Base-by-base conservation (phyloP, 2,113 vertebrate species). In the Bos javanicus region DNA sequence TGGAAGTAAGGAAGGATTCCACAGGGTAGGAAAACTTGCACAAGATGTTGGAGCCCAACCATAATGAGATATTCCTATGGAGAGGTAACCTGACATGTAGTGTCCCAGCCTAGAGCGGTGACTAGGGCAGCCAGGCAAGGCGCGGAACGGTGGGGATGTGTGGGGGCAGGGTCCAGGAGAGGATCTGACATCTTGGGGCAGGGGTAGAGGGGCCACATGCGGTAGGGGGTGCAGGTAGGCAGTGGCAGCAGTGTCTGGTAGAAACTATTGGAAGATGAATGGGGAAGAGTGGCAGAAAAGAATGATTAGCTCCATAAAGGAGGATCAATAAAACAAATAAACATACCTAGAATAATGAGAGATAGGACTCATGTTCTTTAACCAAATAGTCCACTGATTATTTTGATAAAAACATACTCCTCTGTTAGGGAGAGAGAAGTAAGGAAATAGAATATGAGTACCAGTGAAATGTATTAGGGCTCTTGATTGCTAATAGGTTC, bases 101-200 rank as follows among this genome's bases (percentile, higher is more conserved):
- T 78, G 13, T 50, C 46, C 87, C 3, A 88, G 36, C 52, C 52
- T 74, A 15, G 59, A 7, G 25, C 16, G 43, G 21, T 54, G 48
- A 52, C 25, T 46, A 28, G 39, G 30, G 10, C 11, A 57, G 50
- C 30, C 54, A 56, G 3, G 12, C 7, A 9, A 2, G 2, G 23
- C 1, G 3, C 36, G 7, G 1, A 6, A 36, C 0, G 1, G 36
- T 2, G 67, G 10, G n/a, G 19, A 10, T 6, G 10, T 23, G 5
- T 13, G 67, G 3, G 19, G 67, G 67, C 67, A 71, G 67, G 64
- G 30, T 4, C 33, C 25, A 83, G 54, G 17, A 30, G 30, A 25
- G 17, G 30, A 26, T 21, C 26, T 33, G 26, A 23, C n/a, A 46
- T 74, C n/a, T 76, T 48, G 78, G 39, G 12, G 81, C 8, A 71